A percentile compares a stretch with the other conserved stretches of the same genome.
phyloP scores from a whole-genome alignment of 1,140 invertebrate species.

The Drosophila tsacasi region DNA sequence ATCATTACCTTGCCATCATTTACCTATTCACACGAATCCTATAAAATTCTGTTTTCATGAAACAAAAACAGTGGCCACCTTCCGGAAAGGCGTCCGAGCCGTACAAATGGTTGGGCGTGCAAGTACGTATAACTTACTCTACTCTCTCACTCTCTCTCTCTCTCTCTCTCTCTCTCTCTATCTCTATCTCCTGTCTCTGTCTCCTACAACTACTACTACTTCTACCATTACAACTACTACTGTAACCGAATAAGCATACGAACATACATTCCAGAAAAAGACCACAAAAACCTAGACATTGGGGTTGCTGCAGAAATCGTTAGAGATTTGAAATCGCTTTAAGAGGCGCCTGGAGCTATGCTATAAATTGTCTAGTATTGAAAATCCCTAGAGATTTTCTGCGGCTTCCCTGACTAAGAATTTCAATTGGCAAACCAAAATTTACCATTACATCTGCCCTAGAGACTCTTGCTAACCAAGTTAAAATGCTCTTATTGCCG shows the following conservation, averaged over 20 bases:
- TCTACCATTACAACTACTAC: conserved; percentile 47
- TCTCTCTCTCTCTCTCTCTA: conserved; percentile 54
- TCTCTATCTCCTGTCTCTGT: conserved; percentile 58
- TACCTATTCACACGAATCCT: conserved; percentile 85
- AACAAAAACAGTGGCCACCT: conserved; percentile 95
- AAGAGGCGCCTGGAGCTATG: neutral
- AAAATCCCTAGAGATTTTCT: neutral
- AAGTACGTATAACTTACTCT: conserved; percentile 93
- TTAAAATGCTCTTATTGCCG: conserved; percentile 13
- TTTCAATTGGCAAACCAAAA: conserved; percentile 33
- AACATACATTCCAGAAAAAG: conserved; percentile 51
- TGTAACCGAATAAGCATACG: conserved; percentile 65
- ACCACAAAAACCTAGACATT: conserved; percentile 18
- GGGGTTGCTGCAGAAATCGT: neutral
- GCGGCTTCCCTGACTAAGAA: conserved; percentile 5
- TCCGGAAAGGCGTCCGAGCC: conserved; percentile 99
- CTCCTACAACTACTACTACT: conserved; percentile 45
- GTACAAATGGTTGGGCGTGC: conserved; percentile 98
- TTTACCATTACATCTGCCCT: conserved; percentile 12
- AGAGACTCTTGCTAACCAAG: conserved; percentile 16
- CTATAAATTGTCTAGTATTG: neutral
- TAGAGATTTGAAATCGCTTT: neutral
- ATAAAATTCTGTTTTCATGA: conserved; percentile 85
- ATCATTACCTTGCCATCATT: conserved; percentile 83
- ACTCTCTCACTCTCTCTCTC: conserved; percentile 63